Evolutionary conservation across 1,140 invertebrate genomes (phyloP).

Genomic region (Vanessa tameamea): DNA sequence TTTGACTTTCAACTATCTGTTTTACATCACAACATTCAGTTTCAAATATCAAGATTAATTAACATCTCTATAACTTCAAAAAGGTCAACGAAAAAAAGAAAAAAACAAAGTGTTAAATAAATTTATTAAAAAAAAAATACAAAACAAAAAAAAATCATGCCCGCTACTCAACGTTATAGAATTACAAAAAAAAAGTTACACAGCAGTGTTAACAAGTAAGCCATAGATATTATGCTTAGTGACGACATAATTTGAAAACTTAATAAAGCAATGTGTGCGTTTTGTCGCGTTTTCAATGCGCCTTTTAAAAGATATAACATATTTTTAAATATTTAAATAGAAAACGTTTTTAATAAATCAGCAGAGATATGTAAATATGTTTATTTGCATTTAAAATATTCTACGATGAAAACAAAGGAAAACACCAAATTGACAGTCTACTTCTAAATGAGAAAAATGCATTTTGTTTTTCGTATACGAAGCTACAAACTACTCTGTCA

Average conservation of each 20-base stretch:
- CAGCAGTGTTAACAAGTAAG: constrained; percentile 27
- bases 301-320: not conserved
- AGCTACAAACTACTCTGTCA: constrained; percentile 31
- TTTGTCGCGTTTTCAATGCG: not conserved
- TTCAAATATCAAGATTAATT: constrained; percentile 42
- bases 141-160: constrained; percentile 68
- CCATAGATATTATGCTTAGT: constrained; percentile 26
- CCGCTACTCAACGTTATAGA: constrained; percentile 63
- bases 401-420: constrained; percentile 6
- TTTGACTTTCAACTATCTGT: constrained; percentile 58
- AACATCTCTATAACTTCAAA: constrained; percentile 24
- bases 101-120: constrained; percentile 71
- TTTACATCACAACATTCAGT: constrained; percentile 67
- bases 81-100: constrained; percentile 48
- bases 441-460: constrained; percentile 13
- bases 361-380: too few relatives aligned
- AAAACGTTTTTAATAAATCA: too few relatives aligned
- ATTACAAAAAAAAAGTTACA: constrained; percentile 49
- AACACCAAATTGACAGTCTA: constrained; percentile 4
- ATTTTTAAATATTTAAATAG: not conserved
- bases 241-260: constrained; percentile 12
- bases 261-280: constrained; percentile 3
- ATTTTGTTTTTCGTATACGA: constrained; percentile 29
- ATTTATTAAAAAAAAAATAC: constrained; percentile 77
- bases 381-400: not conserved